Conservation (phyloP, 2,113 vertebrate genomes). For the Gymnarchus niloticus region DNA sequence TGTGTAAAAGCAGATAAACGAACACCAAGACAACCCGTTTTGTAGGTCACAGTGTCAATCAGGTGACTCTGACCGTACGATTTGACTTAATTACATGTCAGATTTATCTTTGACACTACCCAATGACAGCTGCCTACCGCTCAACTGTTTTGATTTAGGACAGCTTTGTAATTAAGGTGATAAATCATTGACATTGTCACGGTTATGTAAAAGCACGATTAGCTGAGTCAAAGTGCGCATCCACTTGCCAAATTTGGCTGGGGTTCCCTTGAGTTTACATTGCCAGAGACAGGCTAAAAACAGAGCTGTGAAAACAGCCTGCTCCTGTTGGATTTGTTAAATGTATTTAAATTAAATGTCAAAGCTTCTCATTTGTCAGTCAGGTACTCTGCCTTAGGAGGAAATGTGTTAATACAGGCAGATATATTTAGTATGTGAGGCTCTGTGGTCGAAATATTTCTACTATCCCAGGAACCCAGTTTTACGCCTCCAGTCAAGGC, state of each 20-base stretch:
- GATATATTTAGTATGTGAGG: conserved; percentile 26
- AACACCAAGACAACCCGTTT: not conserved
- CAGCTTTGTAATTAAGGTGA: not conserved
- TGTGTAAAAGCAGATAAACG: not conserved
- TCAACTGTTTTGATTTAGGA: not conserved
- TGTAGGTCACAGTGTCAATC: not conserved
- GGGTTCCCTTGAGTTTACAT: not conserved
- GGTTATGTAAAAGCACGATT: not conserved
- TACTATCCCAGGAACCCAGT: conserved; percentile 8
- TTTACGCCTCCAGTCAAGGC: conserved; percentile 25
- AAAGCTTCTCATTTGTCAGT: conserved; percentile 5
- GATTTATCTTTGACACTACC: not conserved
- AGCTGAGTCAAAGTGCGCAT: not conserved
- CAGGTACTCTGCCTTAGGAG: not conserved
- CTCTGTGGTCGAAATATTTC: not conserved
- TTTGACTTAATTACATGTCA: not conserved
- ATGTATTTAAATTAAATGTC: conserved; percentile 26
- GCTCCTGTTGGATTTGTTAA: not conserved
- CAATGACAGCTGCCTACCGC: not conserved
- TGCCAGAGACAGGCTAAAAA: not conserved
- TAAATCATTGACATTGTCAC: not conserved
- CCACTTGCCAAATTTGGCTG: not conserved
- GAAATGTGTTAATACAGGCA: conserved; percentile 13
- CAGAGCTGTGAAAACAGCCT: not conserved
- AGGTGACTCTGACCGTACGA: not conserved